These are phyloP conservation scores for Mus spicilegus DNA, from an alignment of 2,113 vertebrate genomes.

Conservation along the genomic window DNA sequence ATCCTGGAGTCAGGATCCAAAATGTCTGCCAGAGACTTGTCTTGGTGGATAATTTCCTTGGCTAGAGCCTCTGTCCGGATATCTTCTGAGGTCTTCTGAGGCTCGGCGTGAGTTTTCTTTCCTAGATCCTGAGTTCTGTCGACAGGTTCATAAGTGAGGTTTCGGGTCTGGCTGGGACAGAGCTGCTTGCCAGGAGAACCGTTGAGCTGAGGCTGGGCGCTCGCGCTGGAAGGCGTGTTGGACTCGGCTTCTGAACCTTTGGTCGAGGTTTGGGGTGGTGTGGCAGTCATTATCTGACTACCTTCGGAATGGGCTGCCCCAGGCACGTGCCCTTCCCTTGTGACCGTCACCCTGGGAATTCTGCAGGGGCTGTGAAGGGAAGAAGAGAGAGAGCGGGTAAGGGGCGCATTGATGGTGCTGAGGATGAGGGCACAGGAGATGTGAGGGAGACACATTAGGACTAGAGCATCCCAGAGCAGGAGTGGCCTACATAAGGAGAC, in stretches of 20 bases:
- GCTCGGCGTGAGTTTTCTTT: conserved; percentile 1
- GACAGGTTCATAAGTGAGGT: background rate
- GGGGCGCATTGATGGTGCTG: background rate
- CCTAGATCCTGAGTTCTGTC: background rate
- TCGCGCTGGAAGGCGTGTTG: background rate
- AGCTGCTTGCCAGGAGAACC: conserved; percentile 14
- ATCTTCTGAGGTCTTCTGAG: conserved; percentile 88
- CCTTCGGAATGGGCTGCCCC: background rate
- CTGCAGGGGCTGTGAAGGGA: conserved; percentile 72
- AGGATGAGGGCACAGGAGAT: background rate
- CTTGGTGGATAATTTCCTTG: conserved; percentile 91
- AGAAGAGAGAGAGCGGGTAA: background rate
- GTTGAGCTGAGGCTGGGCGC: conserved; percentile 50
- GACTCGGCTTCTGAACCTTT: conserved; percentile 34
- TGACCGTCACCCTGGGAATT: conserved; percentile 66
- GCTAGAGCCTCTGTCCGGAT: conserved; percentile 90
- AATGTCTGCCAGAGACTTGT: conserved; percentile 92
- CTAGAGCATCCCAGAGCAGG: background rate
- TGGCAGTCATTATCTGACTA: conserved; percentile 27
- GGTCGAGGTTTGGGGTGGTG: background rate
- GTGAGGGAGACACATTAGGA: background rate
- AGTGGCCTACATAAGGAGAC: background rate
- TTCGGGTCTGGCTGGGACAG: conserved; percentile 5
- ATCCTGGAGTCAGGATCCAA: conserved; percentile 92
- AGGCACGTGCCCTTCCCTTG: conserved; percentile 57